phyloP scores from a whole-genome alignment of 2,113 vertebrate genomes.

The Hippocampus abdominalis region DNA sequence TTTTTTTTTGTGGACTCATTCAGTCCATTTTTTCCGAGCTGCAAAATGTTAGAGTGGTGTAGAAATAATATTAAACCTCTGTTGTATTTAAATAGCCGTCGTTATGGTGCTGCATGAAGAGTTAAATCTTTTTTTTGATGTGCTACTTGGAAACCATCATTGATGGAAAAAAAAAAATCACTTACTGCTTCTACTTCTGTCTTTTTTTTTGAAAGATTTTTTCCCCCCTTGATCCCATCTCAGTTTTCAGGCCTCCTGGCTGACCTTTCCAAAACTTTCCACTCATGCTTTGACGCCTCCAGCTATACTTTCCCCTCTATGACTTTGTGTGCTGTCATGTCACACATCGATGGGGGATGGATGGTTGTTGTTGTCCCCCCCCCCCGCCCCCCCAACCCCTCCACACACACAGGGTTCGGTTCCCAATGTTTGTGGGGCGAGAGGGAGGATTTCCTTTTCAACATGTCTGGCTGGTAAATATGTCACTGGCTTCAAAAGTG shows the following conservation, averaged over 20 bases:
- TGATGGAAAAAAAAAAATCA: neutral
- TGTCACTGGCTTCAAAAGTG: slow-evolving; percentile 47
- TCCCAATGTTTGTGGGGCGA: slow-evolving; percentile 37
- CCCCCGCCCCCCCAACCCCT: neutral
- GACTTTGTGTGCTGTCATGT: neutral
- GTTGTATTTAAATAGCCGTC: too few relatives aligned
- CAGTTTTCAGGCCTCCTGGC: neutral
- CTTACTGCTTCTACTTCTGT: neutral
- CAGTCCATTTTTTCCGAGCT: too few relatives aligned
- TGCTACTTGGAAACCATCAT: neutral
- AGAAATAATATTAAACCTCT: too few relatives aligned
- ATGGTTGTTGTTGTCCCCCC: neutral
- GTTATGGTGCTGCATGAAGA: too few relatives aligned
- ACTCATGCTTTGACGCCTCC: neutral
- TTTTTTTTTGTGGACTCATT: too few relatives aligned
- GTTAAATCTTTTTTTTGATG: too few relatives aligned
- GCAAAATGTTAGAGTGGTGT: too few relatives aligned
- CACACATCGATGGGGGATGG: neutral
- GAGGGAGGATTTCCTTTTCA: slow-evolving; percentile 61
- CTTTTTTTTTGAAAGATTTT: neutral
- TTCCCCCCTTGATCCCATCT: neutral
- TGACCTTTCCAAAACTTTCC: neutral
- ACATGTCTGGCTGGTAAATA: slow-evolving; percentile 53
- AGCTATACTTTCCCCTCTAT: neutral
- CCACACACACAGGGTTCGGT: slow-evolving; percentile 5